Evolutionary conservation across 2,888 invertebrate genomes (phyloP).

Genomic region (Molorchus minor): DNA sequence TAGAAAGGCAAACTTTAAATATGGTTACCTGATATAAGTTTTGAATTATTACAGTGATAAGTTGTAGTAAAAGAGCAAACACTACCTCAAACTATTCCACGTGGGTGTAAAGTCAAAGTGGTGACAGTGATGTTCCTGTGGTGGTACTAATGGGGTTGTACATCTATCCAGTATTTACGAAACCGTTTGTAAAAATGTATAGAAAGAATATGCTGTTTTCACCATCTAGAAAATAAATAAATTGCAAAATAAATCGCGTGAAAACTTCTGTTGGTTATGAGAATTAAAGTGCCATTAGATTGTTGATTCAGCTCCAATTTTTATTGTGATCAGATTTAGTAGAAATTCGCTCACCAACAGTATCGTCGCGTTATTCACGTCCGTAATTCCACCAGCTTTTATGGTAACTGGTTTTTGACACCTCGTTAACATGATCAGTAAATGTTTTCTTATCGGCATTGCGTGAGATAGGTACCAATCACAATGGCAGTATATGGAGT

Average conservation of each 20-base stretch:
- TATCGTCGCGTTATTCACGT: neutral
- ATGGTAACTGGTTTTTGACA: neutral
- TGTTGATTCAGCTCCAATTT: no score
- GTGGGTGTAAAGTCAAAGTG: no score
- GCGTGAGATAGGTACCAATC: neutral
- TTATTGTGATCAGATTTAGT: no score
- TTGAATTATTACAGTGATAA: no score
- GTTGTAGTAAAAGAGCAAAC: no score
- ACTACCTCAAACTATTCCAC: no score
- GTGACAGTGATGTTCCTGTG: no score
- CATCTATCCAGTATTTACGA: no score
- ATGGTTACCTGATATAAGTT: no score
- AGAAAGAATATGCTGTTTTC: slow-evolving; percentile 40
- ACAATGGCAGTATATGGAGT: neutral
- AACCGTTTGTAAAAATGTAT: slow-evolving; percentile 35
- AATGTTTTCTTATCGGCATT: neutral
- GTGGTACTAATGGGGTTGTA: no score
- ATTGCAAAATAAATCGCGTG: neutral
- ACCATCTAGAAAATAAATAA: slow-evolving; percentile 32
- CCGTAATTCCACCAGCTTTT: neutral
- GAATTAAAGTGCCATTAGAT: no score
- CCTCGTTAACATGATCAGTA: neutral
- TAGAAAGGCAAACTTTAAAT: no score
- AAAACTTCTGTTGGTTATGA: neutral
- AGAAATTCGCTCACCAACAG: neutral